Evolutionary conservation across 2,888 invertebrate species (phyloP).

Genomic region (Leucozona laternaria): DNA sequence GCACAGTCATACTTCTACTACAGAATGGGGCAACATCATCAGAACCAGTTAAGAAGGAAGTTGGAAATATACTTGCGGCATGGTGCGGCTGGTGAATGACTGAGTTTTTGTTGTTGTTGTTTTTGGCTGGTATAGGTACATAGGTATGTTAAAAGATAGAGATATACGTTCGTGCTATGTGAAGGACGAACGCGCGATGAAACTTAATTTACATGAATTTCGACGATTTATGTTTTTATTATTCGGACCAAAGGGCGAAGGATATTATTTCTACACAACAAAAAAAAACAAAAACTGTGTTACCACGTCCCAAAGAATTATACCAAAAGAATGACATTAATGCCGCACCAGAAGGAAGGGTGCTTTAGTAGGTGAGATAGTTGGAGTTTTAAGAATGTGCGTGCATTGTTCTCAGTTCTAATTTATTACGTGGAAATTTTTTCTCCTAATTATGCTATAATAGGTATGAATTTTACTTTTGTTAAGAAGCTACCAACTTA

Average conservation of each 20-base stretch:
- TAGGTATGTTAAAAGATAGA: slow-evolving; percentile 8
- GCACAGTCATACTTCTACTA: slow-evolving; percentile 25
- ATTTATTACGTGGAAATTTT: slow-evolving; percentile 74
- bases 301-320: slow-evolving; percentile 53
- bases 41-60: slow-evolving; percentile 76
- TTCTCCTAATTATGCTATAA: slow-evolving; percentile 54
- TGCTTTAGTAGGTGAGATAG: slow-evolving; percentile 59
- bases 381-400: slow-evolving; percentile 65
- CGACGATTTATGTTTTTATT: slow-evolving; percentile 77
- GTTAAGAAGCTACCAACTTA: neutral
- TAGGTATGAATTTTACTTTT: slow-evolving; percentile 31
- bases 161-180: slow-evolving; percentile 44
- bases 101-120: slow-evolving; percentile 6
- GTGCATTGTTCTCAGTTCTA: slow-evolving; percentile 69
- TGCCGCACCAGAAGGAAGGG: slow-evolving; percentile 48
- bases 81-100: slow-evolving; percentile 8
- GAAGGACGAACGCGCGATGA: slow-evolving; percentile 77
- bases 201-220: slow-evolving; percentile 79
- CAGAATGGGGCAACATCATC: slow-evolving; percentile 40
- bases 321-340: slow-evolving; percentile 68
- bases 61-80: slow-evolving; percentile 27
- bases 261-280: slow-evolving; percentile 10
- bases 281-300: slow-evolving; percentile 53
- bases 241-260: slow-evolving; percentile 58
- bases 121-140: neutral